Base-by-base conservation (phyloP, 2,888 invertebrate genomes). In the Microchrysa polita region DNA sequence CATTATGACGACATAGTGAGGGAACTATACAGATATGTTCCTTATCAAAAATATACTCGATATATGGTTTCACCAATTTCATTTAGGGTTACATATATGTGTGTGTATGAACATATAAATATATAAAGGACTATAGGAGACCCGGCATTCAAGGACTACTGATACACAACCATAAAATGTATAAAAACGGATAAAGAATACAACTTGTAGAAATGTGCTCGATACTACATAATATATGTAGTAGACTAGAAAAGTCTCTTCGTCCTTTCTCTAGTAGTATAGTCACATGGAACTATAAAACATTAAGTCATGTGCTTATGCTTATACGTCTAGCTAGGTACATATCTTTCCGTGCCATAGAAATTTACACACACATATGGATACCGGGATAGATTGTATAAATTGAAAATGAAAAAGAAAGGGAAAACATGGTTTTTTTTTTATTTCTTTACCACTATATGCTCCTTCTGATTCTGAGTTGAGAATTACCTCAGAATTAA, bases 401-500 rank as follows among this genome's bases (percentile, higher is more conserved):
- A 34, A 34, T 34, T 34, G 27, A 34, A n/a, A 34, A 34, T 34
- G 27, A 34, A 34, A 34, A 34, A 7, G 27, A 34, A 34, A 34
- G 27, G 27, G 27, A 34, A 34, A 34, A 34, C 27, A 34, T 34
- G 27, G 27, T 34, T 34, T n/a, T n/a, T n/a, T n/a, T n/a, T n/a
- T n/a, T n/a, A n/a, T n/a, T n/a, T n/a, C n/a, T n/a, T 34, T 34
- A 34, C 27, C 7, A 34, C 27, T 34, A 34, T 34, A 34, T n/a
- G n/a, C 27, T 34, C 27, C 27, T n/a, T n/a, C n/a, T n/a, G n/a
- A n/a, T n/a, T n/a, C n/a, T 34, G 27, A 34, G 27, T 34, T 34
- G 34, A 40, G 40, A 61, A 61, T 61, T 61, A 61, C 40, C 61
- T 40, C 61, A 61, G 61, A 40, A 61, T 61, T 40, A 61, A 61